Percentiles rank a stretch among this genome's conserved stretches.
These are phyloP conservation scores for Myodes glareolus DNA, from an alignment of 2,113 vertebrate species.

Conservation along the genomic window DNA sequence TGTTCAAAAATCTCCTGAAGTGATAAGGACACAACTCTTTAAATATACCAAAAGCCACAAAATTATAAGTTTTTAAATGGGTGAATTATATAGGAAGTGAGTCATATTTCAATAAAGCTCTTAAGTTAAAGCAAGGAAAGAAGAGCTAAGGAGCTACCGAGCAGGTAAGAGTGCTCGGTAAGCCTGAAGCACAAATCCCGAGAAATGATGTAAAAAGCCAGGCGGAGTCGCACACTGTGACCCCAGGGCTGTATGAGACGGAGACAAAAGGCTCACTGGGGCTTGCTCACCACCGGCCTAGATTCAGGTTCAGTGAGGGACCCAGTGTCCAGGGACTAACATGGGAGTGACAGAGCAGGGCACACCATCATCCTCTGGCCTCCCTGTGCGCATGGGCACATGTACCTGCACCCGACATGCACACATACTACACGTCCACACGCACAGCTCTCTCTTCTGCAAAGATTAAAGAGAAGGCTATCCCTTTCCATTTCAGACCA, in stretches of 20 bases:
- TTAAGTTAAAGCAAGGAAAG: neutral
- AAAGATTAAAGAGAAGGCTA: neutral
- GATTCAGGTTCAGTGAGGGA: neutral
- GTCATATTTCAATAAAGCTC: neutral
- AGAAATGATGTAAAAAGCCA: neutral
- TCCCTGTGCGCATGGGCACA: neutral
- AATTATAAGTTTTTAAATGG: neutral
- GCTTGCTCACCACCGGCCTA: neutral
- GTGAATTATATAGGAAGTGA: neutral
- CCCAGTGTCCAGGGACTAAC: neutral
- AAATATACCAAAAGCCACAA: neutral
- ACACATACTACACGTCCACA: neutral
- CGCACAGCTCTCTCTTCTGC: neutral
- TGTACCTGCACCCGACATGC: neutral
- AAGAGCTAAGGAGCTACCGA: neutral
- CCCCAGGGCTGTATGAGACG: neutral
- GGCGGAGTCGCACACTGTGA: too few species aligned
- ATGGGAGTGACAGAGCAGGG: neutral
- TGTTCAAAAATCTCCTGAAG: neutral
- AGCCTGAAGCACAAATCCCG: too few species aligned
- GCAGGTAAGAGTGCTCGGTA: neutral
- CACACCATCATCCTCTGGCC: neutral
- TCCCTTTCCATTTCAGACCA: neutral
- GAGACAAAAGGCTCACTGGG: neutral
- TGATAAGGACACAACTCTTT: neutral